Evolutionary conservation across 2,888 invertebrate species (phyloP).

Genomic region (Rhamphomyia laevipes): DNA sequence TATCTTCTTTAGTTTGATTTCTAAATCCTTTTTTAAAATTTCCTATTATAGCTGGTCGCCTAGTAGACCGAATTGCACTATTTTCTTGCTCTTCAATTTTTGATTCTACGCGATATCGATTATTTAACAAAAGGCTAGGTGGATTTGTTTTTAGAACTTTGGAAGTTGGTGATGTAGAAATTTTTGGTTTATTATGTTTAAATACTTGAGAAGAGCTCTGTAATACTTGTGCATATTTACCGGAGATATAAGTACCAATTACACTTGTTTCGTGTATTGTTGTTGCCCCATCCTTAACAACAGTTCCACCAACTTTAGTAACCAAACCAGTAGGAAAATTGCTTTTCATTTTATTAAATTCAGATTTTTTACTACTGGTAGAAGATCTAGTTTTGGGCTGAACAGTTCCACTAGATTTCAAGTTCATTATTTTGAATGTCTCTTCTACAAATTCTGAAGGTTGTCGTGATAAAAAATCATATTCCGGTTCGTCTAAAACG

Average conservation of each 20-base stretch:
- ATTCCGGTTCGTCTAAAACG: conserved; percentile 68
- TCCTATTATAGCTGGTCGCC: too few species aligned
- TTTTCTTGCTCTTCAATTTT: conserved; percentile 35
- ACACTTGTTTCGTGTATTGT: conserved; percentile 81
- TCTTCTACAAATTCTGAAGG: conserved; percentile 77
- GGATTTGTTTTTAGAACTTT: conserved; percentile 68
- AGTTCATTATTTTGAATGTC: conserved; percentile 70
- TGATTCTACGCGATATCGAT: conserved; percentile 26
- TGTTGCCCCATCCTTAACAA: conserved; percentile 69
- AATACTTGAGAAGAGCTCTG: conserved; percentile 67
- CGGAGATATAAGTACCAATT: conserved; percentile 77
- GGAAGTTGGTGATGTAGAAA: conserved; percentile 52
- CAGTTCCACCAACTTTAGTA: conserved; percentile 72
- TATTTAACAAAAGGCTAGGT: conserved; percentile 32
- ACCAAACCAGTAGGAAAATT: conserved; percentile 69
- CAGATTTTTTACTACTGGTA: conserved; percentile 37
- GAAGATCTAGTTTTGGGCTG: conserved; percentile 26
- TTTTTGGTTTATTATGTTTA: conserved; percentile 44
- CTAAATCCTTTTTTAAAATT: too few species aligned
- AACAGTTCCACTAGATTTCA: conserved; percentile 51
- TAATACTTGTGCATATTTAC: conserved; percentile 78
- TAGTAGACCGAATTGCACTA: neutral
- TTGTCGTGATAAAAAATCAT: conserved; percentile 73
- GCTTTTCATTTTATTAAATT: conserved; percentile 32
- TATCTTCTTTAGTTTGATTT: too few species aligned